Evolutionary conservation across 2,113 vertebrate species (phyloP).

Genomic region (Macroglossus sobrinus): DNA sequence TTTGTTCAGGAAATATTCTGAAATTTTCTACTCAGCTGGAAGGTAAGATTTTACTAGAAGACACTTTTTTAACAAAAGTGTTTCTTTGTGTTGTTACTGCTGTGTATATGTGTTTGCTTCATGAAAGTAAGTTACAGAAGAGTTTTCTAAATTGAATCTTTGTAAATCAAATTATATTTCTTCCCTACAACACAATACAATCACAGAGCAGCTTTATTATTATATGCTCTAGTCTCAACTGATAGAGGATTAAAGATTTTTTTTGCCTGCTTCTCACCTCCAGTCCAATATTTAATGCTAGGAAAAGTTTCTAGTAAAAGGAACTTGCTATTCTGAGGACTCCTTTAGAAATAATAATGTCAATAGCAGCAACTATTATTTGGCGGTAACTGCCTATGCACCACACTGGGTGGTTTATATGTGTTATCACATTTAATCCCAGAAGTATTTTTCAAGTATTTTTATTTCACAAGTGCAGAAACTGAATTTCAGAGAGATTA

Average conservation of each 20-base stretch:
- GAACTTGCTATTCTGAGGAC: not conserved
- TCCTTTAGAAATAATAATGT: conserved; percentile 11
- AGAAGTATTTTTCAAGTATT: not conserved
- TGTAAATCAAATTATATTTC: conserved; percentile 47
- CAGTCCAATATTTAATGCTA: not conserved
- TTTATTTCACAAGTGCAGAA: not conserved
- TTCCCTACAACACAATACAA: not conserved
- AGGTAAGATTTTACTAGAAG: conserved; percentile 56
- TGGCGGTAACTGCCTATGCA: not conserved
- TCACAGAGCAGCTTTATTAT: conserved; percentile 3
- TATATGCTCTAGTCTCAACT: not conserved
- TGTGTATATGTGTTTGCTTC: conserved; percentile 49
- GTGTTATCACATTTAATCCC: not conserved
- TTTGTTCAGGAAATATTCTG: conserved; percentile 69
- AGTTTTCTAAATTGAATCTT: conserved; percentile 50
- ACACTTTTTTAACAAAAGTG: conserved; percentile 47
- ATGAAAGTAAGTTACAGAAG: conserved; percentile 13
- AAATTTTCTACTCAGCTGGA: conserved; percentile 69
- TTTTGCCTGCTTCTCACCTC: not conserved
- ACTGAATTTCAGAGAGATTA: not conserved
- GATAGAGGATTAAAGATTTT: not conserved
- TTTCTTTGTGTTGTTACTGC: conserved; percentile 24
- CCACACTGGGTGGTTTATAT: not conserved
- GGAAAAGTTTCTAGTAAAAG: not conserved
- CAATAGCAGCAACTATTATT: not conserved